Conservation (phyloP, 1,140 invertebrate genomes). For the Calycopis cecrops region DNA sequence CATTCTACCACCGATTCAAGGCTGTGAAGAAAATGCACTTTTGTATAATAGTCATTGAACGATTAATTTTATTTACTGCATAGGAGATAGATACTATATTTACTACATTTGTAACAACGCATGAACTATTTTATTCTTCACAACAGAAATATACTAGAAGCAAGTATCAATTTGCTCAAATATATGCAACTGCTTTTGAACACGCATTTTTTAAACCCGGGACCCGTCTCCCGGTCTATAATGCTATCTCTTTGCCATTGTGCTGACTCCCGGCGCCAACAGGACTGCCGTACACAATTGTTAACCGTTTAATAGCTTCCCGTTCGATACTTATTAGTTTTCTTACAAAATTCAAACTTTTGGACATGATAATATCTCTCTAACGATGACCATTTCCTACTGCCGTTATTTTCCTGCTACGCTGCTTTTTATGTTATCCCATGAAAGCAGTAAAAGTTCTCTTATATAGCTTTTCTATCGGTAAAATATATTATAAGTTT, state of each 20-base stretch:
- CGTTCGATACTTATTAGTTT: constrained; percentile 24
- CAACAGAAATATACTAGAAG: no score
- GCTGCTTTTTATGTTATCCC: background rate
- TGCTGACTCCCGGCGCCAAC: constrained; percentile 42
- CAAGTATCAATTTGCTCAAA: no score
- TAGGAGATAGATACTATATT: no score
- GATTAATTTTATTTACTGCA: no score
- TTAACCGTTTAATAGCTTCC: constrained; percentile 55
- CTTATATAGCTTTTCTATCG: no score
- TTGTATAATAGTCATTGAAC: no score
- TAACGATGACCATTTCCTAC: constrained; percentile 5
- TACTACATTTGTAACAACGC: no score
- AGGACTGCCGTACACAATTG: constrained; percentile 34
- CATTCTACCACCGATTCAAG: no score
- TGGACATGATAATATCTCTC: constrained; percentile 5
- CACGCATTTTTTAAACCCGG: constrained; percentile 14
- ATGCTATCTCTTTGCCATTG: constrained; percentile 24
- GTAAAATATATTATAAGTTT: no score
- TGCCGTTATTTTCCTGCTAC: constrained; percentile 7
- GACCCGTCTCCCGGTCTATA: constrained; percentile 23
- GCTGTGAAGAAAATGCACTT: no score
- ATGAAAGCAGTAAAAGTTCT: background rate
- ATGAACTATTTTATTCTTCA: no score
- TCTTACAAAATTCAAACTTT: constrained; percentile 11
- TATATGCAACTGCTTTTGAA: no score